Conservation (phyloP, 2,797 vertebrate species). For the Pangasius larnaudii region DNA sequence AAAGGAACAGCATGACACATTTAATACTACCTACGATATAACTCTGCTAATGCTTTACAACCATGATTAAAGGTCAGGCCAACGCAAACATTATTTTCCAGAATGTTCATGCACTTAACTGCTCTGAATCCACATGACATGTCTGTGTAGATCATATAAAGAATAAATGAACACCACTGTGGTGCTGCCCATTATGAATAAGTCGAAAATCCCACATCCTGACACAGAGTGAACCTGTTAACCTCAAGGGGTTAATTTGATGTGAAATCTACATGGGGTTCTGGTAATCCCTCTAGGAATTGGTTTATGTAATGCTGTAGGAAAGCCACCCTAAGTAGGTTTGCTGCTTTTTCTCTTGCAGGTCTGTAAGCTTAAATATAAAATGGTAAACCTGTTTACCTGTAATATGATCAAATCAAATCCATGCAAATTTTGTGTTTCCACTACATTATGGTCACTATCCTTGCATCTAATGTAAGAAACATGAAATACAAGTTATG, state of each 20-base stretch:
- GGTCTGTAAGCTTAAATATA: neutral
- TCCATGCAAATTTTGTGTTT: neutral
- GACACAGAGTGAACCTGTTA: conserved; percentile 2
- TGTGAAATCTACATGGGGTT: conserved; percentile 12
- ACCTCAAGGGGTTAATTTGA: conserved; percentile 16
- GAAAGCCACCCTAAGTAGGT: neutral
- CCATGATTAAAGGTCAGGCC: conserved; percentile 34
- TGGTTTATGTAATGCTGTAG: neutral
- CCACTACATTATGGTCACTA: neutral
- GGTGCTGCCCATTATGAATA: neutral
- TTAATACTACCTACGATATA: conserved; percentile 1
- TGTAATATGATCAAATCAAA: neutral
- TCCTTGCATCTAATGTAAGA: neutral
- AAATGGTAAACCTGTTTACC: neutral
- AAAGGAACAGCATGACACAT: neutral
- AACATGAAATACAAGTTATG: neutral
- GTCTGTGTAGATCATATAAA: neutral
- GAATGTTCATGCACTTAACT: neutral
- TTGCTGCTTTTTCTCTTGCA: neutral
- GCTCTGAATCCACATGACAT: neutral
- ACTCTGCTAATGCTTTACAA: neutral
- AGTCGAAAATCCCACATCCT: neutral
- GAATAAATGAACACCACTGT: neutral
- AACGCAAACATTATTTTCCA: neutral
- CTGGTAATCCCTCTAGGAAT: conserved; percentile 28